phyloP scores from a whole-genome alignment of 2,113 vertebrate species.

The Podocnemis expansa region DNA sequence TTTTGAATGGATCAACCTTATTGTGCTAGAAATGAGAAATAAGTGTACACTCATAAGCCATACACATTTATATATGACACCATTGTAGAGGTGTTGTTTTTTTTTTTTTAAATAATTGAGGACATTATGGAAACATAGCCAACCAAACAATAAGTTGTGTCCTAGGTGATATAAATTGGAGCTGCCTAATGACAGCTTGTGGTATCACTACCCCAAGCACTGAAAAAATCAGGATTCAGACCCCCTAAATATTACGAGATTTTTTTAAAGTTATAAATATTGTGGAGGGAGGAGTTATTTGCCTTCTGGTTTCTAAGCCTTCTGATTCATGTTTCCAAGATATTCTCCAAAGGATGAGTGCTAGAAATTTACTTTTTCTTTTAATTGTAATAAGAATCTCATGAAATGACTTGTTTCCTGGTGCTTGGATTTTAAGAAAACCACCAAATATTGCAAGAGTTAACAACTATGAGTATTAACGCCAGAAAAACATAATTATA shows the following conservation, averaged over 20 bases:
- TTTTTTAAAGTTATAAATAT: neutral
- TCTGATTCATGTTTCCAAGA: neutral
- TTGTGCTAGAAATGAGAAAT: too few species aligned
- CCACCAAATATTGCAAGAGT: neutral
- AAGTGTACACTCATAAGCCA: too few species aligned
- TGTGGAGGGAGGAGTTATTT: neutral
- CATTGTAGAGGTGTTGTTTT: too few species aligned
- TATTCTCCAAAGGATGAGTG: neutral
- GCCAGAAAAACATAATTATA: neutral
- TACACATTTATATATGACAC: too few species aligned
- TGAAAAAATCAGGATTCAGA: neutral
- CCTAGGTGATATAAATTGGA: neutral
- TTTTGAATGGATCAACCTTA: too few species aligned
- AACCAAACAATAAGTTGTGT: too few species aligned
- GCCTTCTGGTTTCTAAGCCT: neutral
- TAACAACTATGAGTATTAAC: neutral
- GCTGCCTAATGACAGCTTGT: neutral
- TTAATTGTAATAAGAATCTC: neutral
- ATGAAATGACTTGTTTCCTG: neutral
- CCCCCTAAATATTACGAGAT: neutral
- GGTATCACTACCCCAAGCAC: neutral
- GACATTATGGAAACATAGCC: too few species aligned
- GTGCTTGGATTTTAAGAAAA: neutral
- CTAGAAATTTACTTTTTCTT: neutral
- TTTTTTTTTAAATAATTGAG: too few species aligned